Base-by-base conservation (phyloP, 2,113 vertebrate genomes). In the Cynoglossus semilaevis region DNA sequence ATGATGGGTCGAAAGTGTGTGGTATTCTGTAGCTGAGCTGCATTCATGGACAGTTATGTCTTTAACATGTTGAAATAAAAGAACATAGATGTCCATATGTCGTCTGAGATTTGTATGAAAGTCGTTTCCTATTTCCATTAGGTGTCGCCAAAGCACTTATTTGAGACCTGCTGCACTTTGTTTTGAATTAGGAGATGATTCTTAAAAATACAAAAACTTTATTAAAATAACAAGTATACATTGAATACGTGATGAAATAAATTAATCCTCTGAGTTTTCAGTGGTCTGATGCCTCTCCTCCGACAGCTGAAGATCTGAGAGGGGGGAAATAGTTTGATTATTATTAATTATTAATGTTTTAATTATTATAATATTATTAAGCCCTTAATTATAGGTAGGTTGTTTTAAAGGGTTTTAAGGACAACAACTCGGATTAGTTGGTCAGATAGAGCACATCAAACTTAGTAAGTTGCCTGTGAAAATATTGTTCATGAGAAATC, bases 61-160 rank as follows among this genome's bases (percentile, higher is more conserved):
- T 75, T 81, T 62, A 67, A 75, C 62, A 74, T 85, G 72, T 74
- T 70, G 60, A 82, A 86, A 72, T 81, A 88, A 86, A 84, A 45
- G 51, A 72, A 79, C 44, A 68, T 68, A 74, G 70, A 72, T 75
- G 75, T 77, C 73, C 50, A 63, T 49, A 35, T 54, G 46, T n/a
- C 7, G 37, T 44, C 6, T 7, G 1, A 47, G 56, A 47, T 1
- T 71, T 70, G 15, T 76, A 64, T 19, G 3, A 1, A 2, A 29
- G 22, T 29, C 3, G 6, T 4, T 29, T 4, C 22, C 22, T 6
- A 29, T 6, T 6, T 29, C 22, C 22, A 29, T 2, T 29, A 29
- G 22, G 22, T 29, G 22, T 29, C 22, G 22, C 22, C 22, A 29
- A 29, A 29, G 22, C 22, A 49, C 35, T 51, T 16, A 5, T 44